phyloP scores from a whole-genome alignment of 2,888 invertebrate genomes.

The Andrena hattorfiana region DNA sequence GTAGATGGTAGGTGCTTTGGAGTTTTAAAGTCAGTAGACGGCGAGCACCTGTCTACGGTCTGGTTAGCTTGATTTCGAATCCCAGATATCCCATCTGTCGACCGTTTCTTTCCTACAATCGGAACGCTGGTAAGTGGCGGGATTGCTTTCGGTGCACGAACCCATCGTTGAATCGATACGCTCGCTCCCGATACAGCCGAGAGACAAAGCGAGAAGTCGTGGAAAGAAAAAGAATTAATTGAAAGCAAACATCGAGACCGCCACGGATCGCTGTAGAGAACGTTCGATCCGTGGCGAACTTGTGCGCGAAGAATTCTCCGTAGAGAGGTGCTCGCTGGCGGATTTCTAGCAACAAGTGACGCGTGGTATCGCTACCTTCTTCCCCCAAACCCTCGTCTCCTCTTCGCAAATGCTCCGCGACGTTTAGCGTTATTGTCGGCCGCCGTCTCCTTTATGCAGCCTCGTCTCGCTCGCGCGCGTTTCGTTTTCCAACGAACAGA shows the following conservation, averaged over 20 bases:
- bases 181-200: constrained; percentile 8
- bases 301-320: not conserved
- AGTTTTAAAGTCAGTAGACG: not conserved
- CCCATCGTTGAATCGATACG: constrained; percentile 24
- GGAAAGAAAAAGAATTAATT: constrained; percentile 43
- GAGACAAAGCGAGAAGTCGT: constrained; percentile 27
- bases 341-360: constrained; percentile 69
- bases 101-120: constrained; percentile 1
- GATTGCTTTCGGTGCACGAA: constrained; percentile 10
- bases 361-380: constrained; percentile 16
- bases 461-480: constrained; percentile 18
- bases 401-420: not conserved
- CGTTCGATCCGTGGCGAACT: constrained; percentile 23
- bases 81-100: not conserved
- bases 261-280: not conserved
- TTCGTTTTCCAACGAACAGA: constrained; percentile 49
- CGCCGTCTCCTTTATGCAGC: constrained; percentile 30
- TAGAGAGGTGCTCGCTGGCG: not conserved
- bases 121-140: constrained; percentile 6
- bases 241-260: constrained; percentile 37
- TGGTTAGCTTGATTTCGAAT: not conserved
- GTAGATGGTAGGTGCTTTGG: not conserved
- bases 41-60: too few species aligned
- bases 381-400: not conserved
- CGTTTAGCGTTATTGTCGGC: constrained; percentile 44